Conservation (phyloP, 2,113 vertebrate species). For the Tetrax tetrax region DNA sequence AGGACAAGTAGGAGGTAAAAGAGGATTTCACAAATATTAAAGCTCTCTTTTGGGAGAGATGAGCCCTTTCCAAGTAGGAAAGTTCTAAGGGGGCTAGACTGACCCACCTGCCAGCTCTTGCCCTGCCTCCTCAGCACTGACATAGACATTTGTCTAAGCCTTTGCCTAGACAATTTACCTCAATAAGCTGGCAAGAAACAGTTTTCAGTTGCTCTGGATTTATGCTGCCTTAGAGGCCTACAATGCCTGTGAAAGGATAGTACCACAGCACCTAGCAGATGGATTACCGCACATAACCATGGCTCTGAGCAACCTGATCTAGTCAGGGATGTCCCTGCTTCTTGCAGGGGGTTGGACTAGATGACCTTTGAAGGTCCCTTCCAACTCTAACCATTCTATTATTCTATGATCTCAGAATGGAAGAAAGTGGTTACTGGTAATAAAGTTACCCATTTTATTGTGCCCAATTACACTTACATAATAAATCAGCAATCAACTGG, state of each 20-base stretch:
- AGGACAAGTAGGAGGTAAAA: neutral
- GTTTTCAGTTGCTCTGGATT: neutral
- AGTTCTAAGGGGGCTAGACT: neutral
- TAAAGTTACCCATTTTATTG: too few species aligned
- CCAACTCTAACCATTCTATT: too few species aligned
- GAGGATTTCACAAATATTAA: neutral
- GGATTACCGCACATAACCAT: neutral
- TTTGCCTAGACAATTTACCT: neutral
- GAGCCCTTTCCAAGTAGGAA: neutral
- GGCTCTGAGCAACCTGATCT: too few species aligned
- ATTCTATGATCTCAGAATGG: too few species aligned
- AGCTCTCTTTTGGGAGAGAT: neutral
- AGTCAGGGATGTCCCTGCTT: too few species aligned
- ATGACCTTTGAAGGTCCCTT: too few species aligned
- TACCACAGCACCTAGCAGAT: neutral
- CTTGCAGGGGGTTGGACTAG: too few species aligned
- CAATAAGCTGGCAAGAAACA: neutral
- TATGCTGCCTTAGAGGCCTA: neutral
- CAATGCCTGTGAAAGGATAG: neutral
- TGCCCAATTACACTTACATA: too few species aligned
- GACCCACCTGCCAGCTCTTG: neutral
- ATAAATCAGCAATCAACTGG: neutral
- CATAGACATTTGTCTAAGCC: neutral
- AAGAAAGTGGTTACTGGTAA: too few species aligned
- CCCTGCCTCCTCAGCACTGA: neutral